Evolutionary conservation across 2,113 vertebrate genomes (phyloP).

Genomic region (Archocentrus centrarchus): DNA sequence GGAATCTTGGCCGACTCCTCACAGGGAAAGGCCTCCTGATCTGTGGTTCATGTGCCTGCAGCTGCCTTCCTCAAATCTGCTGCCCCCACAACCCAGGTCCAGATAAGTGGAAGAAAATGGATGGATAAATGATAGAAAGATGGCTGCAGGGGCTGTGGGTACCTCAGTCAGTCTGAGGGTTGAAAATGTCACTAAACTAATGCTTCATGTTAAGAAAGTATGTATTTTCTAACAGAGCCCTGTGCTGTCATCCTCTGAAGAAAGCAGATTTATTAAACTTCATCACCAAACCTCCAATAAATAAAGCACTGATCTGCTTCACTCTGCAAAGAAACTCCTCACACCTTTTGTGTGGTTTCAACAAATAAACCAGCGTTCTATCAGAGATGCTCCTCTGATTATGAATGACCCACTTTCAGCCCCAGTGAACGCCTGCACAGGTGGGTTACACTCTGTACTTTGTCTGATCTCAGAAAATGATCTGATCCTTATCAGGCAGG

Average conservation of each 20-base stretch:
- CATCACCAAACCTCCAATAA: background rate
- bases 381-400: constrained; percentile 25
- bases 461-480: background rate
- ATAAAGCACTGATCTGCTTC: background rate
- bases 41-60: no score
- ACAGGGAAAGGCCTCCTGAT: no score
- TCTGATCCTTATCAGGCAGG: constrained; percentile 1
- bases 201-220: background rate
- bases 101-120: no score
- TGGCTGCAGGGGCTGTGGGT: background rate
- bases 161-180: background rate
- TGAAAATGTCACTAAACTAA: background rate
- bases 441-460: background rate
- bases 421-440: background rate
- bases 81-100: no score
- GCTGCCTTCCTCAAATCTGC: no score
- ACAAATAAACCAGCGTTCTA: background rate
- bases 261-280: background rate
- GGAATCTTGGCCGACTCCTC: no score
- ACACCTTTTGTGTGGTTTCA: background rate
- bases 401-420: constrained; percentile 51
- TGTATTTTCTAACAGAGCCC: background rate
- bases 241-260: background rate
- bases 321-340: background rate
- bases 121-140: no score